Conservation (phyloP, 2,113 vertebrate genomes). For the Caranx melampygus region DNA sequence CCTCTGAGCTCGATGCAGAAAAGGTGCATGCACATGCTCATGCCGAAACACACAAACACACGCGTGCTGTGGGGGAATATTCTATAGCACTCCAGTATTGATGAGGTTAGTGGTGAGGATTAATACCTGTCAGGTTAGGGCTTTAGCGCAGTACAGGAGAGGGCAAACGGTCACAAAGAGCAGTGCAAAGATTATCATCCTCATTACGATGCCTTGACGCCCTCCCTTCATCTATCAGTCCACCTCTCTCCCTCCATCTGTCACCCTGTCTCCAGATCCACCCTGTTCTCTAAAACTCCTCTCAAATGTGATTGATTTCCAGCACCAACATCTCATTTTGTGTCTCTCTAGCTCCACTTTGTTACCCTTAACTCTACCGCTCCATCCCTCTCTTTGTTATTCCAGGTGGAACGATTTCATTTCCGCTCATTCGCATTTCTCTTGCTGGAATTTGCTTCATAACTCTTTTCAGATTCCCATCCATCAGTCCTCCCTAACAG, state of each 20-base stretch:
- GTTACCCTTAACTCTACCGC: conserved; percentile 23
- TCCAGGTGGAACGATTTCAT: conserved; percentile 15
- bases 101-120: conserved; percentile 60
- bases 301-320: conserved; percentile 60
- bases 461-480: neutral
- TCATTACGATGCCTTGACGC: conserved; percentile 64
- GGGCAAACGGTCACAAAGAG: conserved; percentile 72
- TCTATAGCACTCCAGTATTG: conserved; percentile 48
- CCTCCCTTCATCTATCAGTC: conserved; percentile 56
- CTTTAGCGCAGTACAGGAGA: conserved; percentile 57
- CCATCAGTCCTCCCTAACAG: neutral
- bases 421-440: neutral
- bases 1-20: conserved; percentile 14
- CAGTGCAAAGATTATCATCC: conserved; percentile 71
- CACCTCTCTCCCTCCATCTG: conserved; percentile 43
- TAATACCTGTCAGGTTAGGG: conserved; percentile 67
- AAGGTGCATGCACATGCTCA: conserved; percentile 12
- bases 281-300: conserved; percentile 41
- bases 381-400: conserved; percentile 23
- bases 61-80: conserved; percentile 7
- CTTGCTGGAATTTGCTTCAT: neutral
- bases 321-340: conserved; percentile 55
- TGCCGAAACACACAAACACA: conserved; percentile 17
- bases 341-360: conserved; percentile 13
- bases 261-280: conserved; percentile 57